Conservation (phyloP, 2,888 invertebrate genomes). For the Caenorhabditis sulstoni region DNA sequence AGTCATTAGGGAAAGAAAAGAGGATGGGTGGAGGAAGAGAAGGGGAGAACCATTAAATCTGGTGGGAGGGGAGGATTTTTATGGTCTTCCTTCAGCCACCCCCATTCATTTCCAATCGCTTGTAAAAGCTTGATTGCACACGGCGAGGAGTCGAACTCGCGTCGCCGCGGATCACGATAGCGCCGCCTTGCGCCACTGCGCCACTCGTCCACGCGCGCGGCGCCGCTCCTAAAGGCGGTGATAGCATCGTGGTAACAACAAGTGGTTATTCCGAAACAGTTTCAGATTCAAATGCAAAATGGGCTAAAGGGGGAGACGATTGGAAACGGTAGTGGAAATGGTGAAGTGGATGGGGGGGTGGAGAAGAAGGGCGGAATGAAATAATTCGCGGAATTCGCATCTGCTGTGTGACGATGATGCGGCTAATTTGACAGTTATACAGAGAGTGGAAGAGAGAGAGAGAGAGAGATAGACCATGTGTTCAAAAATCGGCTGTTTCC, state of each 20-base stretch:
- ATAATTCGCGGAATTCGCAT: constrained; percentile 57
- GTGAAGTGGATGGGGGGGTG: too few relatives aligned
- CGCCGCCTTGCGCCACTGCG: too few relatives aligned
- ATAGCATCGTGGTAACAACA: too few relatives aligned
- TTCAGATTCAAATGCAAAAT: too few relatives aligned
- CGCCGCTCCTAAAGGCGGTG: too few relatives aligned
- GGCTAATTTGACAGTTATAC: constrained; percentile 32
- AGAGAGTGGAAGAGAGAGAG: too few relatives aligned
- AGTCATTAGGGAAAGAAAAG: constrained; percentile 50
- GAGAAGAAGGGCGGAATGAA: too few relatives aligned
- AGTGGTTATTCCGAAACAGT: too few relatives aligned
- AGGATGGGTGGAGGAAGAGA: constrained; percentile 24
- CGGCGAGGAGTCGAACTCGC: not conserved
- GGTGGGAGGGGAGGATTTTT: constrained; percentile 47
- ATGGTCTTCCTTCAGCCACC: constrained; percentile 42
- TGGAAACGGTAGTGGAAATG: constrained; percentile 9
- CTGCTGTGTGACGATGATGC: constrained; percentile 47
- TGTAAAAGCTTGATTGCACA: constrained; percentile 5
- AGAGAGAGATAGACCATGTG: constrained; percentile 41
- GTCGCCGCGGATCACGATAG: too few relatives aligned
- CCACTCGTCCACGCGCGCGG: too few relatives aligned
- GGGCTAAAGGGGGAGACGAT: too few relatives aligned
- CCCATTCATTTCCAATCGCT: not conserved
- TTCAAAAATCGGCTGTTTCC: constrained; percentile 58
- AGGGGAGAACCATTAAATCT: constrained; percentile 56